Evolutionary conservation across 30 jellyfish, hydroid and myxozoan species (phyloP).

Genomic region (Turritopsis dohrnii): DNA sequence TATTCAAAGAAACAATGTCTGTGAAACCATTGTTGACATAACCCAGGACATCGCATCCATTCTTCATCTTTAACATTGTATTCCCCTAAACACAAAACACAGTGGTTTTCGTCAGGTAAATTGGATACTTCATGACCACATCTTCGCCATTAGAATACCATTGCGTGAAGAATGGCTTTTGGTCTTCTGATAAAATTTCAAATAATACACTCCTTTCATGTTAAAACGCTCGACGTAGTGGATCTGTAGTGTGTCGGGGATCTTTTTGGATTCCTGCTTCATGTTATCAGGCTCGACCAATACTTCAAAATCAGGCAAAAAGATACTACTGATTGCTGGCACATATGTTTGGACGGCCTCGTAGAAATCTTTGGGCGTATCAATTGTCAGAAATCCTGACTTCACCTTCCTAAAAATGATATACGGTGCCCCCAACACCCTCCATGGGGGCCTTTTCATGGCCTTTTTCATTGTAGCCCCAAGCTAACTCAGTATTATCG

Average conservation of each 20-base stretch:
- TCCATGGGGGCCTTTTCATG: constrained; percentile 10
- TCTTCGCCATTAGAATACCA: constrained; percentile 8
- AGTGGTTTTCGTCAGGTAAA: neutral
- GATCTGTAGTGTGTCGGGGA: neutral
- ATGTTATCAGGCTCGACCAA: constrained; percentile 4
- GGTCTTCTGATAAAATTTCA: constrained; percentile 11
- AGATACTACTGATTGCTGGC: neutral
- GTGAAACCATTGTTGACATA: constrained; percentile 5
- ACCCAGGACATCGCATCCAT: constrained; percentile 15
- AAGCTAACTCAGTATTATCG: constrained; percentile 2
- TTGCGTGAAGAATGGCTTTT: constrained; percentile 13
- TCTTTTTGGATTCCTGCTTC: neutral
- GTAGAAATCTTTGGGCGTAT: neutral
- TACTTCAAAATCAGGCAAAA: neutral
- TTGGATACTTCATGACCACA: neutral
- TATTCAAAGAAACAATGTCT: neutral
- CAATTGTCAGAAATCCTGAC: constrained; percentile 1
- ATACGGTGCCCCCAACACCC: constrained; percentile 3
- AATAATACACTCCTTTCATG: neutral
- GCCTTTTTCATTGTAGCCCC: constrained; percentile 11
- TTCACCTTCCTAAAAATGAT: neutral
- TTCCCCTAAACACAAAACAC: neutral
- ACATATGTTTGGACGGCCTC: neutral
- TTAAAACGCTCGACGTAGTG: neutral
- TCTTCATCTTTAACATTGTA: neutral